phyloP scores from a whole-genome alignment of 2,888 invertebrate species.

The Pammene fasciana region DNA sequence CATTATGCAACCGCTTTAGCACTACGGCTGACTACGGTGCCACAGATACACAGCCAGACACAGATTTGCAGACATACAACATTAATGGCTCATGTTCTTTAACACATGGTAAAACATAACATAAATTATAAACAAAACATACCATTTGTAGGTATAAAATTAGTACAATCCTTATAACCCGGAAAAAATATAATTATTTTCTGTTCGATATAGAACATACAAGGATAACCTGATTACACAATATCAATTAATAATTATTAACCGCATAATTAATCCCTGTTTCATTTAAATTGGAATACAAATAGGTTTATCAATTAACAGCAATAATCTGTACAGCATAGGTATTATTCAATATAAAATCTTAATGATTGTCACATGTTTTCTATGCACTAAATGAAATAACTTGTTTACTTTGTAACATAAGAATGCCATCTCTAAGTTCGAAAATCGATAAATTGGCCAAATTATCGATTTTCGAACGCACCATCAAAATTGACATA shows the following conservation, averaged over 20 bases:
- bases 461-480: slow-evolving; percentile 25
- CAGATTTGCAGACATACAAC: too few relatives aligned
- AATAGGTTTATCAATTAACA: slow-evolving; percentile 21
- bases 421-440: too few relatives aligned
- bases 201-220: neutral
- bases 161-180: neutral
- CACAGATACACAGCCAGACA: too few relatives aligned
- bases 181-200: neutral
- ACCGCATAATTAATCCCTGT: neutral
- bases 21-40: too few relatives aligned
- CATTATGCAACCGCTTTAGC: too few relatives aligned
- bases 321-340: neutral
- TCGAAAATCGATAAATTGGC: neutral
- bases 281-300: slow-evolving; percentile 19
- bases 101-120: too few relatives aligned
- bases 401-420: too few relatives aligned
- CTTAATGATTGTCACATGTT: too few relatives aligned
- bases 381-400: too few relatives aligned
- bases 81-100: too few relatives aligned
- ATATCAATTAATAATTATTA: slow-evolving; percentile 14
- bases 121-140: too few relatives aligned
- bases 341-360: too few relatives aligned
- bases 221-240: slow-evolving; percentile 5
- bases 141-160: neutral
- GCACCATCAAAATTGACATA: neutral